Percentiles rank a stretch among this genome's conserved stretches.
These are phyloP conservation scores for Sesia bembeciformis DNA, from an alignment of 2,888 invertebrate genomes.

Conservation along the genomic window DNA sequence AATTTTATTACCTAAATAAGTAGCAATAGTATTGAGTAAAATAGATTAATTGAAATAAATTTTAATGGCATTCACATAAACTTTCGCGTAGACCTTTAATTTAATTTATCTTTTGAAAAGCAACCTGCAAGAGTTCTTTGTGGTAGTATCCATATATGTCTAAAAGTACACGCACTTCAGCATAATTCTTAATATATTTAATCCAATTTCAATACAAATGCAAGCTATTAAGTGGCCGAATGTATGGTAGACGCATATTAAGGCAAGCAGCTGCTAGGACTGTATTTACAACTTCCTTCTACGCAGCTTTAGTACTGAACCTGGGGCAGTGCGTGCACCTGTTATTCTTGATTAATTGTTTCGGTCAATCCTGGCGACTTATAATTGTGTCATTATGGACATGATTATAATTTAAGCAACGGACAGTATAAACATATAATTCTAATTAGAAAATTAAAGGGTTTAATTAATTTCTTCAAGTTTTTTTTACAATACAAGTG, in stretches of 20 bases:
- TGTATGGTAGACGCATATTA: conserved; percentile 24
- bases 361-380: conserved; percentile 44
- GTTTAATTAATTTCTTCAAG: too few species aligned
- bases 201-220: conserved; percentile 34
- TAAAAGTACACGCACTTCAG: too few species aligned
- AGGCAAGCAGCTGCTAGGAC: conserved; percentile 44
- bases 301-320: conserved; percentile 44
- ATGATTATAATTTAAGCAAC: background rate
- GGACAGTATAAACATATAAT: background rate
- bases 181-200: conserved; percentile 2
- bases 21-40: too few species aligned
- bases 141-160: too few species aligned
- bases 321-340: conserved; percentile 42
- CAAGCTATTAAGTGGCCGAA: conserved; percentile 32
- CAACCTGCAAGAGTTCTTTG: too few species aligned
- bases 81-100: too few species aligned
- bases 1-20: too few species aligned
- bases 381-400: conserved; percentile 41
- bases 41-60: too few species aligned
- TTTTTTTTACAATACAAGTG: too few species aligned
- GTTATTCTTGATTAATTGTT: conserved; percentile 55
- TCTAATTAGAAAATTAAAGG: too few species aligned
- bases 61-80: too few species aligned
- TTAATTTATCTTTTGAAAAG: too few species aligned
- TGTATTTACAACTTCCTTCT: conserved; percentile 59